Base-by-base conservation (phyloP, 2,888 invertebrate species). In the Tenthredo distinguenda region DNA sequence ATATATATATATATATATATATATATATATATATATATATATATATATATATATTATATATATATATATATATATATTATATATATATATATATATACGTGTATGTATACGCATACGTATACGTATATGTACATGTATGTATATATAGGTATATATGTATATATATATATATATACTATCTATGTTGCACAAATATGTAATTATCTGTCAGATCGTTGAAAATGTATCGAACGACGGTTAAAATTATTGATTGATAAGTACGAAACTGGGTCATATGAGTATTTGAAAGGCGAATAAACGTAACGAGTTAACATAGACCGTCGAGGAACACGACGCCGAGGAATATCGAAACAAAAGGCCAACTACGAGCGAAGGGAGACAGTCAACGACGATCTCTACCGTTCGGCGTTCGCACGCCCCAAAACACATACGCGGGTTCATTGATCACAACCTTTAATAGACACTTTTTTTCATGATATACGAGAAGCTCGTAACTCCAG, bases 361-460 rank as follows among this genome's bases (percentile, higher is more conserved):
- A 21, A 77, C 50, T 26, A 43, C 31, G 50, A 37, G 34, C 26
- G 50, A 58, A n/a, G 65, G 34, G 55, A 55, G 85, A 50, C 65
- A 85, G 72, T 50, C 65, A 26, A 72, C 79, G 58, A 74, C 50
- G 43, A 86, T 71, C 76, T 47, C 84, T 86, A 87, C 90, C 87
- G 89, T 86, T 87, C 86, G 87, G 85, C 79, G 55, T 88, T 86
- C 87, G 90, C 90, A 91, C 90, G 90, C 90, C 91, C 91, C 90
- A 89, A 91, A 88, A 90, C 89, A 89, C 90, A 86, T 88, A 88
- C 87, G 88, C 87, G 89, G 92, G 91, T 91, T 91, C 91, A 91
- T 92, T 92, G 91, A 92, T 91, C 91, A 91, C 89, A 68, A 68
- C 15, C 82, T 68, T 15, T 31, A n/a, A 31, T 31, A 10, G 37